Evolutionary conservation across 2,888 invertebrate genomes (phyloP), one percentile per base, ranked within the genome.

Genomic region (Sturmia bella): DNA sequence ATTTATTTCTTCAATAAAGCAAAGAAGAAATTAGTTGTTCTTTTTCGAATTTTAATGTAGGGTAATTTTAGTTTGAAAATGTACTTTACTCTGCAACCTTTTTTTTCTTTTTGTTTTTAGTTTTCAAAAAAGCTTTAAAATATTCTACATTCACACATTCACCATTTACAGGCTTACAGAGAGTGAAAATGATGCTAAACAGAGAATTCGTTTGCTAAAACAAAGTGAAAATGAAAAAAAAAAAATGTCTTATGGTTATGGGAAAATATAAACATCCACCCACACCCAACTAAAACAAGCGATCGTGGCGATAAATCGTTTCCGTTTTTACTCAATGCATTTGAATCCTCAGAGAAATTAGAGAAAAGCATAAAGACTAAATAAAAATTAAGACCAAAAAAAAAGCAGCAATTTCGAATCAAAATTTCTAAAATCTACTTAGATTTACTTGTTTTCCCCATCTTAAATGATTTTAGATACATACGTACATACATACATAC

Each of bases 261-360:
- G 39, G 13, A 61, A 74, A 52, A 27, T 50, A 63, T 56, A 68
- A 70, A 61, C 75, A 75, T n/a, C 72, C 79, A 80, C 76, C 69
- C 70, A 74, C 69, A 78, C 68, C 45, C 27, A 12, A 43, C 54
- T 41, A 64, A 50, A 56, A 76, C 70, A 66, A 41, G 74, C 74
- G 59, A 21, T 57, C 77, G 66, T 63, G 59, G 68, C 83, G 82
- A 84, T 78, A 82, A 83, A 84, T 84, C 72, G 63, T 69, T 80
- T 83, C 82, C 84, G 83, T 78, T 78, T n/a, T 69, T 75, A 54
- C 63, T 69, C 64, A 41, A 64, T 74, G 78, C 73, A 78, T 61
- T 80, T 59, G 43, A 69, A 70, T 76, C 57, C 61, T 68, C 70
- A 15, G 19, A 63, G 32, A 48, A 37, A 45, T 17, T 48, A 63